phyloP scores from a whole-genome alignment of 2,797 vertebrate species.

The Nasua narica region DNA sequence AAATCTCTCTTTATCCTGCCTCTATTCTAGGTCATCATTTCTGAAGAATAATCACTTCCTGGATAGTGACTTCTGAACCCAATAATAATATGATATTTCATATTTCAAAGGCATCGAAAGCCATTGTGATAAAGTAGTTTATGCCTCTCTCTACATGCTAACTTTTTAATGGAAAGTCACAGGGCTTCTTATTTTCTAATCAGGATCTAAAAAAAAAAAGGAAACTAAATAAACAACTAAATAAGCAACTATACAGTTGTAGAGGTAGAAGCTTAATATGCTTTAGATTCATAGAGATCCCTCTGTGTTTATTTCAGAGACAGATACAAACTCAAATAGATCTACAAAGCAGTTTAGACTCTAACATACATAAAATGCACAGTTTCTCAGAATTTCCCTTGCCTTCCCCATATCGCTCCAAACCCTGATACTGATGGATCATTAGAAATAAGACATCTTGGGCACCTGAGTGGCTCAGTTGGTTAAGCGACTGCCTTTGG shows the following conservation, averaged over 20 bases:
- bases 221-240: not conserved
- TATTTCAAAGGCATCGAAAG: not conserved
- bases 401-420: not conserved
- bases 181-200: not conserved
- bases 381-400: not conserved
- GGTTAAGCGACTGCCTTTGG: too few species aligned
- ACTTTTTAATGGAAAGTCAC: not conserved
- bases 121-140: not conserved
- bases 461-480: too few species aligned
- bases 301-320: constrained; percentile 6
- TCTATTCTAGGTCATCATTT: not conserved
- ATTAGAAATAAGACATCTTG: not conserved
- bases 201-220: not conserved
- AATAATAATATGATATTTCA: not conserved
- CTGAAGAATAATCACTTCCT: not conserved
- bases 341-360: not conserved
- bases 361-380: not conserved
- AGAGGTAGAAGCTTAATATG: not conserved
- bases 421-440: not conserved
- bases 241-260: not conserved
- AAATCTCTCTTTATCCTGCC: not conserved
- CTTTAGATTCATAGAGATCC: not conserved
- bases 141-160: not conserved
- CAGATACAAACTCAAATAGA: not conserved
- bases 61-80: not conserved